Conservation (phyloP, 1,140 invertebrate species). For the Sogatella furcifera region DNA sequence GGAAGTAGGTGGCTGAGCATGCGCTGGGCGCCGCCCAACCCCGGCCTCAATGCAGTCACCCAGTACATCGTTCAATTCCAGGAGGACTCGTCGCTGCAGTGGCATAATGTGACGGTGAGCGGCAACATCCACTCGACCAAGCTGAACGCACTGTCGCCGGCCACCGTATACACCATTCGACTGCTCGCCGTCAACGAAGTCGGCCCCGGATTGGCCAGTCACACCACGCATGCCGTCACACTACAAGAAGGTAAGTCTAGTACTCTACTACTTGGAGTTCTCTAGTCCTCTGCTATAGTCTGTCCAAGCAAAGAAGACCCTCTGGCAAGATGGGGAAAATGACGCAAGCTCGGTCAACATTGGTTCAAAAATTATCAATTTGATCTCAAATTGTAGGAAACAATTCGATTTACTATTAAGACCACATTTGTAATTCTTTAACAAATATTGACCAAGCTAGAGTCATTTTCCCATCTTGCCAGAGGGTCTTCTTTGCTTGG, state of each 20-base stretch:
- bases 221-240: constrained; percentile 63
- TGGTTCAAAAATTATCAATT: too few species aligned
- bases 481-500: too few species aligned
- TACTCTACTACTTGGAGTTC: too few species aligned
- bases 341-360: too few species aligned
- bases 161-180: constrained; percentile 67
- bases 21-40: constrained; percentile 54
- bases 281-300: too few species aligned
- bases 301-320: too few species aligned
- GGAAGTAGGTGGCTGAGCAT: constrained; percentile 34
- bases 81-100: constrained; percentile 13
- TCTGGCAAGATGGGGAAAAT: too few species aligned
- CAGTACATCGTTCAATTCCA: constrained; percentile 33
- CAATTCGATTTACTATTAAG: too few species aligned
- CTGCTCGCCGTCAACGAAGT: constrained; percentile 74
- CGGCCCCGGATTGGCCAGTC: constrained; percentile 65
- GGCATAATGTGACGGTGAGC: constrained; percentile 26
- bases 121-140: constrained; percentile 33
- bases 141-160: constrained; percentile 51
- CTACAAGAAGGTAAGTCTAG: constrained; percentile 65
- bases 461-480: too few species aligned
- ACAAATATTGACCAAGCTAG: too few species aligned
- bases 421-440: too few species aligned
- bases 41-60: constrained; percentile 37
- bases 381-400: too few species aligned